Evolutionary conservation across 1,140 invertebrate species (phyloP).

Genomic region (Amphibalanus amphitrite): DNA sequence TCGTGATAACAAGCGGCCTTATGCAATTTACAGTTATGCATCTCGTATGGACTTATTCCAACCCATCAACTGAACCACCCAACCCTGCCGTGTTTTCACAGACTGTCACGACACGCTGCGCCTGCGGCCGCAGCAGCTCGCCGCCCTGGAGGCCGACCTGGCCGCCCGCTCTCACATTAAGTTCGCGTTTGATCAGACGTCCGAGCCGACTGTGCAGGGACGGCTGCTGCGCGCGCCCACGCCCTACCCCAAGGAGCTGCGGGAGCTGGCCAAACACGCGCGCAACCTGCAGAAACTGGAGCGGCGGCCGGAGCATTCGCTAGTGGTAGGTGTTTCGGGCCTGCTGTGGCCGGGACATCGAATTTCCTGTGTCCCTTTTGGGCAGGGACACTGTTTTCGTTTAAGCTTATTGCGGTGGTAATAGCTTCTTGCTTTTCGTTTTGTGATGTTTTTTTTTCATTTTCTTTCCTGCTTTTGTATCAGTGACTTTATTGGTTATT

Average conservation of each 20-base stretch:
- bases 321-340: conserved; percentile 19
- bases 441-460: no score
- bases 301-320: conserved; percentile 21
- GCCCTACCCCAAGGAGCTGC: conserved; percentile 81
- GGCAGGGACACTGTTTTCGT: no score
- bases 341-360: no score
- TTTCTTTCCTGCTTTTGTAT: no score
- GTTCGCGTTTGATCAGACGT: conserved; percentile 34
- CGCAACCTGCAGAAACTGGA: conserved; percentile 24
- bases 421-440: no score
- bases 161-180: conserved; percentile 36
- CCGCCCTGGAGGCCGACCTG: conserved; percentile 29
- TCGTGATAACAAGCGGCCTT: no score
- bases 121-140: not conserved
- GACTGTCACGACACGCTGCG: no score
- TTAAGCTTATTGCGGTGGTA: no score
- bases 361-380: no score
- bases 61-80: not conserved
- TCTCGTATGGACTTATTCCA: not conserved
- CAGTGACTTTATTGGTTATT: no score
- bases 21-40: not conserved
- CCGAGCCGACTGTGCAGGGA: conserved; percentile 21
- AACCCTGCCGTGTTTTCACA: not conserved
- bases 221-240: conserved; percentile 63
- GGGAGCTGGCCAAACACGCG: conserved; percentile 62